Evolutionary conservation across 2,888 invertebrate genomes (phyloP), one percentile per base, ranked within the genome.

Genomic region (Mechanitis messenoides): DNA sequence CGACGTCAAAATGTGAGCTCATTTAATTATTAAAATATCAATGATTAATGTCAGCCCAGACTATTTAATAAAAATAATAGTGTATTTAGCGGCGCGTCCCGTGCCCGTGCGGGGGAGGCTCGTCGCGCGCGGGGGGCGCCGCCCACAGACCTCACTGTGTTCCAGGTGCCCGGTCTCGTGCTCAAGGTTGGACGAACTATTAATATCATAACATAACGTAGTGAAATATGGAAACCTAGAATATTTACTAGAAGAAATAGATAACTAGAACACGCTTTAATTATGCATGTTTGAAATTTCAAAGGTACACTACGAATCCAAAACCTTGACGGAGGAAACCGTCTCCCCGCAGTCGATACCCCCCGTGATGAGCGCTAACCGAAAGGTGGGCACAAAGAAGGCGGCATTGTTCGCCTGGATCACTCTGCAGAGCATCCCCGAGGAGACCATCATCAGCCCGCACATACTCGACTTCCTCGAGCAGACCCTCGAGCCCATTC

Each of bases 381-480:
- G 92, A 45, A 93, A 93, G 69, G 79, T 92, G 61, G 94, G 94
- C 69, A 93, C 92, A 61, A 98, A 97, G 86, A 97, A 95, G 80
- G 98, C 95, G 62, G 95, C 95, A 67, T 87, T 99, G 69, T 96
- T 97, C 91, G 95, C 97, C 1, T 98, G 98, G 96, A 95, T 98
- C 92, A 98, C 98, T 2, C 87, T 99, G 68, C 98, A 99, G 85
- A 97, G 97, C 76, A 97, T 99, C 72, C 98, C 99, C 0, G 98
- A 97, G 80, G 98, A 99, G 87, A 99, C 99, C 35, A 95, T 98
- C 71, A 97, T 99, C 77, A 98, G 97, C 71, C 99, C 99, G 0
- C 97, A 98, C 75, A 96, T 99, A 71, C 91, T 99, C 59, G 98
- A 98, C 84, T 99, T 99, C 84, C 85, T 99, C 69, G 99, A 99